Evolutionary conservation across 2,113 vertebrate genomes (phyloP), one percentile per base, ranked within the genome.

Genomic region (Eupsittula cactorum): DNA sequence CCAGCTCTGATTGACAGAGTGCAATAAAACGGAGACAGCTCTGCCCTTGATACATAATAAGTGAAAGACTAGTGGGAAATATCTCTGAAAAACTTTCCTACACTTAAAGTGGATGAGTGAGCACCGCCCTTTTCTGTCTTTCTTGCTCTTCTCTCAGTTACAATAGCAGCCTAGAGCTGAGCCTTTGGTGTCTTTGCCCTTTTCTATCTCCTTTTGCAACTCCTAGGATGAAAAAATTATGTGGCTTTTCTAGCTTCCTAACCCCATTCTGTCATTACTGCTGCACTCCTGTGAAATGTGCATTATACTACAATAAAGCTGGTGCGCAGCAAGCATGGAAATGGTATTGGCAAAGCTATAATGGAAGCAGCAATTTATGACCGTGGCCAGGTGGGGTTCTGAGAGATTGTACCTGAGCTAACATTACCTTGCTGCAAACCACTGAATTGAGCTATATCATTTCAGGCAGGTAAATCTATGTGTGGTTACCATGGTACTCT

Each of bases 231-330:
- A 95, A 97, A 95, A 93, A 95, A 79, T 68, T 83, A 86, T 41
- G 89, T 96, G 95, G 65, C 94, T 98, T 96, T 98, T 94, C 87
- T 98, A 93, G 94, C 5, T 70, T 97, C 92, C 97, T 98, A 98
- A 97, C 98, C 98, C 96, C 97, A 98, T 99, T 99, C 98, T 99
- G 98, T 98, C 98, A 98, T 75, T 97, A 71, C 84, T 91, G 91
- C 96, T 91, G 97, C 96, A 84, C 53, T 91, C 93, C 83, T 77
- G 96, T 97, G 96, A 98, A 98, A 97, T 97, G 98, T 86, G 92
- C 47, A 88, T 98, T 98, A 98, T 91, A 96, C 64, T 69, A 42
- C 95, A 89, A 97, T 98, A 98, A 98, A 98, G 96, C 97, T 95
- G 97, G 93, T 97, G 98, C 97, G 98, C 98, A 97, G 95, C 95